Conservation (phyloP, 2,113 vertebrate genomes). For the Chaetodon trifascialis region DNA sequence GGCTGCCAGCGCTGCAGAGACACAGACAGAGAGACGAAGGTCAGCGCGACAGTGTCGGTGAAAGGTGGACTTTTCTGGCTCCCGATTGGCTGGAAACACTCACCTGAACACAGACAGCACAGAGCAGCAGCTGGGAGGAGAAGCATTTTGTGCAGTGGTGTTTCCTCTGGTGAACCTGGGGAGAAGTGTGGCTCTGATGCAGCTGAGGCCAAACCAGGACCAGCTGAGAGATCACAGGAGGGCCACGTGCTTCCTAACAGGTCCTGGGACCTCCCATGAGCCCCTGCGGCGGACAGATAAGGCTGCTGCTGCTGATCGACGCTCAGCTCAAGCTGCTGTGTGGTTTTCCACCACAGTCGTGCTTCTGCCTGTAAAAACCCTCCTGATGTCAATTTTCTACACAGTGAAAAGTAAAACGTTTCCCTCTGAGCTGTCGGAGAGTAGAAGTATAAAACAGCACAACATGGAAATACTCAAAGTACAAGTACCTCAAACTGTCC, state of each 20-base stretch:
- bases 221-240: constrained; percentile 37
- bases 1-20: constrained; percentile 40
- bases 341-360: too few species aligned
- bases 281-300: neutral
- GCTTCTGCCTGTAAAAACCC: too few species aligned
- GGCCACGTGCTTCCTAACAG: constrained; percentile 17
- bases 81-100: constrained; percentile 27
- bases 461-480: too few species aligned
- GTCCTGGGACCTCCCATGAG: constrained; percentile 42
- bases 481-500: too few species aligned
- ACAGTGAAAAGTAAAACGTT: too few species aligned
- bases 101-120: constrained; percentile 46
- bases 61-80: neutral
- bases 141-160: constrained; percentile 33
- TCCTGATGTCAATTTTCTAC: too few species aligned
- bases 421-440: too few species aligned
- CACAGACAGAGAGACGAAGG: constrained; percentile 17
- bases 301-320: too few species aligned
- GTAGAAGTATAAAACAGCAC: too few species aligned
- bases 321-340: too few species aligned
- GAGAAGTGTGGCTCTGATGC: constrained; percentile 51
- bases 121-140: constrained; percentile 54
- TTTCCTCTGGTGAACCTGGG: constrained; percentile 43
- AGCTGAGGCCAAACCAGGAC: constrained; percentile 55
- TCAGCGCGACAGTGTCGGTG: constrained; percentile 4